phyloP scores from a whole-genome alignment of 2,113 vertebrate species.

The Amblyopsis rosae region DNA sequence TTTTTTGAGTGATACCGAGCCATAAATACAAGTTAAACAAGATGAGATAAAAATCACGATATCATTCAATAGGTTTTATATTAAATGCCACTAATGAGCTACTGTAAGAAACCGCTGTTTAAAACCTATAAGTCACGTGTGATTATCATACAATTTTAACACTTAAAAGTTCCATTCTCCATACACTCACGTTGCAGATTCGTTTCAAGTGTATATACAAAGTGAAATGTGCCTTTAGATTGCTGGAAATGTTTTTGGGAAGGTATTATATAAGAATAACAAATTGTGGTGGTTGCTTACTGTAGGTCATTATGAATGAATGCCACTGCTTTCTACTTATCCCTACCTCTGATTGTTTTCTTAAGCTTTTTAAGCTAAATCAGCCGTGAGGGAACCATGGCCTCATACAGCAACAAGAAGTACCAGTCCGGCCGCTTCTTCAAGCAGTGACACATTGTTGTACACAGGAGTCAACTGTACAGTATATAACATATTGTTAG shows the following conservation, averaged over 20 bases:
- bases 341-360: neutral
- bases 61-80: no score
- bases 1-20: constrained; percentile 34
- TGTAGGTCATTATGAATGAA: neutral
- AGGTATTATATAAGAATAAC: neutral
- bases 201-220: neutral
- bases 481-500: no score
- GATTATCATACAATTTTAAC: constrained; percentile 27
- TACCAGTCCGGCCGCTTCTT: neutral
- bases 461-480: neutral
- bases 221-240: neutral
- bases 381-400: neutral
- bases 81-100: no score
- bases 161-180: constrained; percentile 19
- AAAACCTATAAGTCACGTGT: neutral
- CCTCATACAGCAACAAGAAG: neutral
- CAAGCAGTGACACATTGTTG: neutral
- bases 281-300: neutral
- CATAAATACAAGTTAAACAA: neutral
- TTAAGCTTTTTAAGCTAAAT: neutral
- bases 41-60: no score
- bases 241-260: neutral
- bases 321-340: neutral
- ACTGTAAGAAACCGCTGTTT: constrained; percentile 3
- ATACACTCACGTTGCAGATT: constrained; percentile 3